Base-by-base conservation (phyloP, 2,113 vertebrate species). In the Pristiophorus japonicus region DNA sequence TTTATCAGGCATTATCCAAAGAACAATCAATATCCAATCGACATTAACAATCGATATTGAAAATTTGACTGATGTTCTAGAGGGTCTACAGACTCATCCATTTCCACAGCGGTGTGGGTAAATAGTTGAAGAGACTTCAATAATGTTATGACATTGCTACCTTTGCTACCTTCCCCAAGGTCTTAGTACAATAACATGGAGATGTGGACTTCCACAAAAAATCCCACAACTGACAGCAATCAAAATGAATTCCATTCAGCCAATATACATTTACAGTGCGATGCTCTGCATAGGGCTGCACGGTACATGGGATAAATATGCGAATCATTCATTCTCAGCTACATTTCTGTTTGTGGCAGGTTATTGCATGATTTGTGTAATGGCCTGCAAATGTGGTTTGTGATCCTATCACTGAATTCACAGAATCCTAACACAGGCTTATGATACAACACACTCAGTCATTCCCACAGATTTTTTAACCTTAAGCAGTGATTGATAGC, bases 111-210 rank as follows among this genome's bases (percentile, higher is more conserved):
- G 85, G 24, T 34, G 85, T 30, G 30, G 51, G 47, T 90, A 55
- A 63, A 38, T 20, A 63, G 30, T 38, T 22, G 88, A 63, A 63
- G 88, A 63, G 16, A 63, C 34, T 63, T 1, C 55, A 7, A 63
- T 63, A 91, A 91, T 59, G 20, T 63, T 63, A 62, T 63, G 88
- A 91, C 18, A 18, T n/a, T 63, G 30, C 88, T 62, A 91, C 30
- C 14, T 91, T n/a, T 63, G 30, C 88, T 62, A 91, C 30, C 14
- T 91, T 91, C 88, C 88, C n/a, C 88, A 91, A 63, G n/a, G 62
- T 91, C 34, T 63, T 63, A 1, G 27, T 63, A 63, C 7, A 91
- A 91, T 38, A 6, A 20, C 55, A 63, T 62, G 2, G 59, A 63
- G 30, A 18, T n/a, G 20, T 34, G 59, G 1, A 6, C 30, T 63